Evolutionary conservation across 2,888 invertebrate species (phyloP), one percentile per base, ranked within the genome.

Genomic region (Penaeus monodon): DNA sequence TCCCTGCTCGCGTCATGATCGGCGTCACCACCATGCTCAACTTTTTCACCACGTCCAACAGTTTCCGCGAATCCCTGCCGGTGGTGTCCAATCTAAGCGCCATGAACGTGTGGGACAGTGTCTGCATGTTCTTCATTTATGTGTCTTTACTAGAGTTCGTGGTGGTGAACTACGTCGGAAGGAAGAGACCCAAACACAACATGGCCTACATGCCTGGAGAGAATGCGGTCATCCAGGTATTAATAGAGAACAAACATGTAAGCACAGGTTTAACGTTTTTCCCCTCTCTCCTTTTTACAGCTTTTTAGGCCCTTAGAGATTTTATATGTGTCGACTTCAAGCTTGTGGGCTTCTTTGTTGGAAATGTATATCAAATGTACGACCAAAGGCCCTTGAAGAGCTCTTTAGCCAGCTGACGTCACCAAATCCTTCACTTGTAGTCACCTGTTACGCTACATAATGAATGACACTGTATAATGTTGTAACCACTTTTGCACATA

Each of bases 1-100:
- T 97, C 92, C 97, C 97, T 92, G 97, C 97, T 93, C 95, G 97
- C 94, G 97, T 97, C 92, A 97, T 98, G 97, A 97, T 98, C 94
- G 97, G 97, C 93, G 97, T 98, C 92, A 98, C 98, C 91, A 98
- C 98, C 93, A 98, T 98, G 97, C 95, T 98, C 95, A 98, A 97
- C 94, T 98, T 98, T 95, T 98, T 98, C 95, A 98, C 97, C 91
- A 98, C 97, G 88, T 92, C 92, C 90, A 91, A 92, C 90, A 91
- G 91, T 82, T 92, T 92, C 91, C 92, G 92, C 66, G 92, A 92
- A 91, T 97, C 97, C 82, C 94, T 98, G 92, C 98, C 98, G 38
- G 97, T 98, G 91, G 98, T 98, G 90, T 97, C 97, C 84, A 97
- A 98, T 93, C 93, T 98, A 91, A 97, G 97, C 85, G 98, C 98